A percentile compares a stretch with the other conserved stretches of the same genome.
phyloP scores from a whole-genome alignment of 2,888 invertebrate species.

The Meiosimyza decipiens region DNA sequence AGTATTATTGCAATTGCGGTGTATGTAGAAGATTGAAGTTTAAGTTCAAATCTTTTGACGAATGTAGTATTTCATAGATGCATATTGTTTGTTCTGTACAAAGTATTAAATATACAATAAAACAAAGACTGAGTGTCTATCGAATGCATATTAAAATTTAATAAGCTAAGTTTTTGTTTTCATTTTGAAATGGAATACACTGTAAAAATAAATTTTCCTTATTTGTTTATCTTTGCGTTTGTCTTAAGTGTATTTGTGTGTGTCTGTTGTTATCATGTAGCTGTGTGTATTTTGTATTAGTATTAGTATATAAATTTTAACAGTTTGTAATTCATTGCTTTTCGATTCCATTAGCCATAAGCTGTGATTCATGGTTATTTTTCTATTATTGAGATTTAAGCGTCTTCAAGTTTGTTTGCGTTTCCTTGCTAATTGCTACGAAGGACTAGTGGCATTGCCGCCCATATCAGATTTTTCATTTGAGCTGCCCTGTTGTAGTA shows the following conservation, averaged over 20 bases:
- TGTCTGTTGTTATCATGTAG: conserved; percentile 18
- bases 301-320: conserved; percentile 34
- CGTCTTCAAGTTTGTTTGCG: conserved; percentile 29
- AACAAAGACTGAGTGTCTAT: neutral
- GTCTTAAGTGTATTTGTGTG: conserved; percentile 37
- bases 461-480: conserved; percentile 51
- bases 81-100: too few relatives aligned
- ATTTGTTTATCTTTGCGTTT: conserved; percentile 31
- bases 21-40: conserved; percentile 35
- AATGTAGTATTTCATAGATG: too few relatives aligned
- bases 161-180: neutral
- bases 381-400: conserved; percentile 8
- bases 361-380: conserved; percentile 9
- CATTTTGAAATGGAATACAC: conserved; percentile 9
- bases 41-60: too few relatives aligned
- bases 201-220: conserved; percentile 34
- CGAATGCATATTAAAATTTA: neutral
- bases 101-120: too few relatives aligned
- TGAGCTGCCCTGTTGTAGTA: conserved; percentile 60
- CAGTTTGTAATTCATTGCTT: conserved; percentile 45
- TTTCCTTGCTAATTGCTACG: conserved; percentile 62
- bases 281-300: conserved; percentile 14
- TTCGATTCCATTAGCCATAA: conserved; percentile 42
- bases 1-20: conserved; percentile 27
- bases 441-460: conserved; percentile 49